Evolutionary conservation across 2,113 vertebrate species (phyloP).

Genomic region (Chroicocephalus ridibundus): DNA sequence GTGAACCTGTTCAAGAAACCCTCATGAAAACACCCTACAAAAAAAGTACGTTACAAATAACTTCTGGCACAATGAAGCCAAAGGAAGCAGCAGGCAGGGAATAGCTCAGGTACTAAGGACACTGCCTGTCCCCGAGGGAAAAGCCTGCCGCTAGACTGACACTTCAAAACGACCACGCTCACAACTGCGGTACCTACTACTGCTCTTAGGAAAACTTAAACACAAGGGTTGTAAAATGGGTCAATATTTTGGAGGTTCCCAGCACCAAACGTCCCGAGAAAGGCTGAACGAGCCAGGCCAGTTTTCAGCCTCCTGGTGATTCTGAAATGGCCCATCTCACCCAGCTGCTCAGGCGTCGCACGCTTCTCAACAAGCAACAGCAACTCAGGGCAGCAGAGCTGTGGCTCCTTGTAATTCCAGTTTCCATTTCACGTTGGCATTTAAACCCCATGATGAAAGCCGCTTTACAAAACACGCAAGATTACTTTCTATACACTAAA

Average conservation of each 20-base stretch:
- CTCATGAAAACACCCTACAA: neutral
- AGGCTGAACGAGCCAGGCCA: neutral
- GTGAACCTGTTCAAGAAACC: neutral
- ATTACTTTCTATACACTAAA: neutral
- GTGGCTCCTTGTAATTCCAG: fast-evolving
- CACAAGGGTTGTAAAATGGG: neutral
- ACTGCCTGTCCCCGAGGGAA: neutral
- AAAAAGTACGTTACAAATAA: neutral
- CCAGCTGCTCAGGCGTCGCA: neutral
- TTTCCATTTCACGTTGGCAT: neutral
- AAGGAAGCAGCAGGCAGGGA: neutral
- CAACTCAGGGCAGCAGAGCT: neutral
- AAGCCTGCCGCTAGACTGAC: neutral
- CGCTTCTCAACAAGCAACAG: neutral
- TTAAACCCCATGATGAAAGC: neutral
- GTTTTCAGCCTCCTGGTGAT: neutral
- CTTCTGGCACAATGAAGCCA: neutral
- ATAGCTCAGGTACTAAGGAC: neutral
- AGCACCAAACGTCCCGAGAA: neutral
- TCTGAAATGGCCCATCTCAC: neutral
- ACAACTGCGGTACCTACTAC: neutral
- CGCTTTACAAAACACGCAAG: neutral
- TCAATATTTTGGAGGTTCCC: neutral
- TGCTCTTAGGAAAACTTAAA: neutral
- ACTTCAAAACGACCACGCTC: neutral